Base-by-base conservation (phyloP, 2,888 invertebrate species). In the Macropis europaea region DNA sequence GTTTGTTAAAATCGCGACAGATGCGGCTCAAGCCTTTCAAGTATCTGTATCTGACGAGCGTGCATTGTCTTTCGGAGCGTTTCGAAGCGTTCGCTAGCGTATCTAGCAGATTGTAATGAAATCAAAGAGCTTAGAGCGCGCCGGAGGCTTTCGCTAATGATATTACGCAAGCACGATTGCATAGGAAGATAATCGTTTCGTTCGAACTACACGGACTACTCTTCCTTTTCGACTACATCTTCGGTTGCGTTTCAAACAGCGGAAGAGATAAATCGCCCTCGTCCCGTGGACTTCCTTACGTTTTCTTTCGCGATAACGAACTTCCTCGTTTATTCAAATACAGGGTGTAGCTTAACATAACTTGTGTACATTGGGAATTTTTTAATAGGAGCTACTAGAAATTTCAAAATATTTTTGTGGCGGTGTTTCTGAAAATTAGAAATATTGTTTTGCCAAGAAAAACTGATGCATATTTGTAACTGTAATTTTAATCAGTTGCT, bases 101-200 rank as follows among this genome's bases (percentile, higher is more conserved):
- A 63, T 50, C 43, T 22, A 63, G 48, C 42, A 48, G 54, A 30
- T 63, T 56, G 43, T 68, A 68, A 68, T 68, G 63, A 68, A 68
- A 68, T 63, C 68, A 63, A 36, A 68, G 54, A 42, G 54, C 40
- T 68, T 63, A 62, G 11, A 22, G 19, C 42, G 32, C 17, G 17
- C 15, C 26, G 43, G 43, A 38, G 32, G 36, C 42, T 38, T 17
- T 56, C 30, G 48, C 42, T 68, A 68, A 68, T 34, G 40, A 68
- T 19, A 50, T 68, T 68, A 68, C 47, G 42, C 28, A 13, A 38
- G 19, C 40, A 19, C 47, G 63, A 67, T 63, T 36, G 68, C 54
- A 42, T 22, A 5, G 9, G 15, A 17, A 24, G 57, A 67, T 63
- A 63, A 63, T 54, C 47, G 30, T 43, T 42, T n/a, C 11, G 32